A percentile compares a stretch with the other conserved stretches of the same genome.
Evolutionary conservation across 2,113 vertebrate genomes (phyloP).

Genomic region (Mellivora capensis): DNA sequence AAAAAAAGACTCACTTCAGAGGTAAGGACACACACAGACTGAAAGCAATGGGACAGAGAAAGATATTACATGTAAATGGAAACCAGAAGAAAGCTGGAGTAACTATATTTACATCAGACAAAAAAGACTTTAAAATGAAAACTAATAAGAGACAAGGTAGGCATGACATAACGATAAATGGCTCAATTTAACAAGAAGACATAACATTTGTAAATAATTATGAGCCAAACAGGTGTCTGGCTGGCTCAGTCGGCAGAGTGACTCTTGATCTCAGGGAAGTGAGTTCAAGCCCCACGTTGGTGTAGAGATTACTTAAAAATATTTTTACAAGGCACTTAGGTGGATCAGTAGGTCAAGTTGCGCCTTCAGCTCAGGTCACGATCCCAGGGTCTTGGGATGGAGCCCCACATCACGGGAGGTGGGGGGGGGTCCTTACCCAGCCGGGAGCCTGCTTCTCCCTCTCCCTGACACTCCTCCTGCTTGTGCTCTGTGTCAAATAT

Average conservation of each 20-base stretch:
- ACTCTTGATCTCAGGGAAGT: not conserved
- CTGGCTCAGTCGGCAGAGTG: not conserved
- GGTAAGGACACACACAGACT: not conserved
- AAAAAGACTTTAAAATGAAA: not conserved
- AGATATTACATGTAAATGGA: not conserved
- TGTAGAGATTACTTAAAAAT: not conserved
- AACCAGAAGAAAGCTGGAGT: not conserved
- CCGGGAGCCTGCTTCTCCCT: not conserved
- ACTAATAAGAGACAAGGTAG: not conserved
- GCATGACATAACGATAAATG: not conserved
- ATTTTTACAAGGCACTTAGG: not conserved
- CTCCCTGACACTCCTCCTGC: not conserved
- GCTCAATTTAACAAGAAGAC: not conserved
- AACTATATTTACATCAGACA: not conserved
- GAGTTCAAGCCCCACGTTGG: not conserved
- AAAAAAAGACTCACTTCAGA: not conserved
- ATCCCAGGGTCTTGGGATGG: no score
- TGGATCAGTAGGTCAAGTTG: no score
- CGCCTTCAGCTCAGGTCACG: no score
- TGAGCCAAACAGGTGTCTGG: not conserved
- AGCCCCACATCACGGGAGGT: accelerated
- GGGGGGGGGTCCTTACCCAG: no score
- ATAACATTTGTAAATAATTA: not conserved
- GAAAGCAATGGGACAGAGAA: not conserved
- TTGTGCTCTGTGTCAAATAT: not conserved